Percentiles rank a stretch among this genome's conserved stretches.
Conservation (phyloP, 2,113 vertebrate species). For the Thermophis baileyi region DNA sequence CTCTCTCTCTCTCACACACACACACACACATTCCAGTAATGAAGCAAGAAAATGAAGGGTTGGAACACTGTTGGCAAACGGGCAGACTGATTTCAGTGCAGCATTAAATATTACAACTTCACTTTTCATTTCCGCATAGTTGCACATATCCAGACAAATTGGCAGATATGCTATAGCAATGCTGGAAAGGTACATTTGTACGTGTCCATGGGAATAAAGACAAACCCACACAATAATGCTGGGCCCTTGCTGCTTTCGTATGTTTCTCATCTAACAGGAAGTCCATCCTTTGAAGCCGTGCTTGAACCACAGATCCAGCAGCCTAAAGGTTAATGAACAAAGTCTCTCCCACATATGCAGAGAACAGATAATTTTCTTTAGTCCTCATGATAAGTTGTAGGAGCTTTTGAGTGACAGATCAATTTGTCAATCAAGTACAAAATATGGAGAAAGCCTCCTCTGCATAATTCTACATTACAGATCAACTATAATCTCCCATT, state of each 20-base stretch:
- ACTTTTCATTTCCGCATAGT: slow-evolving; percentile 17
- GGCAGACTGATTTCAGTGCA: neutral
- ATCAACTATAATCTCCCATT: slow-evolving; percentile 64
- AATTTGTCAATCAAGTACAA: slow-evolving; percentile 73
- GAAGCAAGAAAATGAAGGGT: neutral
- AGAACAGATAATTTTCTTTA: slow-evolving; percentile 72
- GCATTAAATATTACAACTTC: slow-evolving; percentile 9
- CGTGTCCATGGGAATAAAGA: neutral
- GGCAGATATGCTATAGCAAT: neutral
- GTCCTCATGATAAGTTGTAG: slow-evolving; percentile 68
- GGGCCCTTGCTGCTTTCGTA: slow-evolving; percentile 8
- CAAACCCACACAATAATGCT: neutral
- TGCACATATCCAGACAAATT: neutral
- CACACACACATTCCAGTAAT: neutral
- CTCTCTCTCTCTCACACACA: neutral
- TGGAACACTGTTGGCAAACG: neutral
- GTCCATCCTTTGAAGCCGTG: slow-evolving; percentile 26
- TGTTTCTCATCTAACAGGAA: slow-evolving; percentile 6
- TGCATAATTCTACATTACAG: slow-evolving; percentile 65
- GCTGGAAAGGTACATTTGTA: neutral
- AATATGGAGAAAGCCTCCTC: slow-evolving; percentile 60
- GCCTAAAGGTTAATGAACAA: slow-evolving; percentile 64
- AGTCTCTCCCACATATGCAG: slow-evolving; percentile 63
- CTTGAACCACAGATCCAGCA: slow-evolving; percentile 48
- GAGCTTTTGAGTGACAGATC: slow-evolving; percentile 70